A percentile compares a stretch with the other conserved stretches of the same genome.
Conservation (phyloP, 2,888 invertebrate genomes). For the Portevinia maculata region DNA sequence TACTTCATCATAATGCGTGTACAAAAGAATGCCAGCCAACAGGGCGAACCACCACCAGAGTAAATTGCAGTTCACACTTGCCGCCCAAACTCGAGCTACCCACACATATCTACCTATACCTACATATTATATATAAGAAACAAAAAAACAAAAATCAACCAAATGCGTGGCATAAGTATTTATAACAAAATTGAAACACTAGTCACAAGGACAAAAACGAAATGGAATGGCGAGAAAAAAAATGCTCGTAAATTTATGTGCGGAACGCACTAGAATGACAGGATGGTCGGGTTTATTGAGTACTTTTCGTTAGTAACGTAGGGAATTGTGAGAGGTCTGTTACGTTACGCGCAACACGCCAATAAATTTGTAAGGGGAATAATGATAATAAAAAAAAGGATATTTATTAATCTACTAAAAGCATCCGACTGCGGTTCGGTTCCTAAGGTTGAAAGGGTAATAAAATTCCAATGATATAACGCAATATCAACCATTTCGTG, state of each 20-base stretch:
- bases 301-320: conserved; percentile 8
- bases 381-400: conserved; percentile 35
- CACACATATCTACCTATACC: too few relatives aligned
- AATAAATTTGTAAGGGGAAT: conserved; percentile 41
- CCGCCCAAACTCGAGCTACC: too few relatives aligned
- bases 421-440: conserved; percentile 15
- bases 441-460: conserved; percentile 13
- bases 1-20: conserved; percentile 63
- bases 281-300: conserved; percentile 51
- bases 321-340: conserved; percentile 11
- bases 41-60: neutral
- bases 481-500: conserved; percentile 22
- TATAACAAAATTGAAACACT: conserved; percentile 46
- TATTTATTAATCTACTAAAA: conserved; percentile 47
- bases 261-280: conserved; percentile 42
- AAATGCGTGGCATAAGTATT: conserved; percentile 42
- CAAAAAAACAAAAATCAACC: neutral
- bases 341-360: conserved; percentile 48
- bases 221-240: conserved; percentile 16
- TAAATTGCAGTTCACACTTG: conserved; percentile 35
- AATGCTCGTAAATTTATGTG: conserved; percentile 53
- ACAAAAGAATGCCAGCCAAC: conserved; percentile 34
- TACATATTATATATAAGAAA: neutral
- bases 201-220: conserved; percentile 49
- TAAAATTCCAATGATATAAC: conserved; percentile 34